phyloP scores from a whole-genome alignment of 2,797 vertebrate genomes.

The Melopsittacus undulatus region DNA sequence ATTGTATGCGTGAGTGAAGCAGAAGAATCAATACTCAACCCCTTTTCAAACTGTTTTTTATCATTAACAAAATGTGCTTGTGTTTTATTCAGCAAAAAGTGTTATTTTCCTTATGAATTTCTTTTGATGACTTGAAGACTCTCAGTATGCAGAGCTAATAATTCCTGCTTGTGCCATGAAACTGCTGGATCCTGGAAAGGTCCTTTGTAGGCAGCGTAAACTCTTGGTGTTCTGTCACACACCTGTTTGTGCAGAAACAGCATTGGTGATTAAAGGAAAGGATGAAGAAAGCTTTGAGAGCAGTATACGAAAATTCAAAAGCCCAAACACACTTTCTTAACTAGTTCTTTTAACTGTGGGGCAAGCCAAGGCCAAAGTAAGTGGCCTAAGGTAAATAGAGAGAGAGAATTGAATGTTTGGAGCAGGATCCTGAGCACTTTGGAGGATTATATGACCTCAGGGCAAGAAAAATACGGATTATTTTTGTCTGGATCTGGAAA shows the following conservation, averaged over 20 bases:
- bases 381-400: neutral
- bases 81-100: neutral
- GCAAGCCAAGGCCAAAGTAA: neutral
- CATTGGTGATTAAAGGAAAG: neutral
- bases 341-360: neutral
- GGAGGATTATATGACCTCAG: slow-evolving; percentile 1
- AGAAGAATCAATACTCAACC: neutral
- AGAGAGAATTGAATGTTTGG: neutral
- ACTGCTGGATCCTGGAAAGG: neutral
- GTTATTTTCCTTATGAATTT: neutral
- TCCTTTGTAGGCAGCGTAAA: neutral
- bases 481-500: slow-evolving; percentile 39
- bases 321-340: neutral
- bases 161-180: neutral
- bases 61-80: neutral
- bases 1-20: neutral
- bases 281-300: neutral
- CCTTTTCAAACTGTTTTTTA: neutral
- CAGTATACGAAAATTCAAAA: neutral
- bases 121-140: neutral
- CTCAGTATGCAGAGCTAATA: neutral
- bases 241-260: neutral
- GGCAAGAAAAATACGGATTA: neutral
- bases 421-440: neutral
- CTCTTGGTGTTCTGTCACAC: neutral